Base-by-base conservation (phyloP, 2,888 invertebrate species). In the Chesias legatella region DNA sequence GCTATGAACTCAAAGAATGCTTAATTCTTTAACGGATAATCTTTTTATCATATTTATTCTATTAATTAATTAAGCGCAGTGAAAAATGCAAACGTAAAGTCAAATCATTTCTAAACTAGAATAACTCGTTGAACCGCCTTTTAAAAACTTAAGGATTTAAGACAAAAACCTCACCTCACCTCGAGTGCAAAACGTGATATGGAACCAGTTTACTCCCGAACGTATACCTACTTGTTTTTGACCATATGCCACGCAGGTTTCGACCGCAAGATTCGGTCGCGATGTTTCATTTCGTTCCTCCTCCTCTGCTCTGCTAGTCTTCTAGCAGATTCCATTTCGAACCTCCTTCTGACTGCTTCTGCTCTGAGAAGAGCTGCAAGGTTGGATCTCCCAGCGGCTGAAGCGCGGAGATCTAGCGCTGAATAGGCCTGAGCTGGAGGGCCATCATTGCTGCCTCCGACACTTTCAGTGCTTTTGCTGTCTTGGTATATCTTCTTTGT, bases 221-320 rank as follows among this genome's bases (percentile, higher is more conserved):
- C 0, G 10, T 17, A 43, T 40, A 63, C 78, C 66, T 51, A 89
- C 89, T 86, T 91, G 66, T 90, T 91, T 56, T 88, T 91, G 10
- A 93, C 79, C 21, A 91, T 84, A 68, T 91, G 90, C 93, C 93
- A 94, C n/a, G 92, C 92, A 1, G 93, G 93, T 59, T 91, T 91
- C 11, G 82, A 74, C 9, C 93, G 81, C 30, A 92, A 79, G 27
- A 92, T 62, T 26, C 91, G 89, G 58, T 92, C 91, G 17, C 91
- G 79, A 59, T 91, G 82, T 41, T 90, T 86, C 32, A 90, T 76
- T 59, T 91, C 91, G 37, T 90, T 86, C 52, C 89, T 84, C 7
- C 90, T 72, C 11, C 90, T 89, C 32, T 90, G 90, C 48, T 93
- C 92, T 9, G 90, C 91, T 35, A 91, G 63, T 51, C 84, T 82